Percentiles rank a stretch among this genome's conserved stretches.
Evolutionary conservation across 2,797 vertebrate genomes (phyloP).

Genomic region (Anguilla pacifica): DNA sequence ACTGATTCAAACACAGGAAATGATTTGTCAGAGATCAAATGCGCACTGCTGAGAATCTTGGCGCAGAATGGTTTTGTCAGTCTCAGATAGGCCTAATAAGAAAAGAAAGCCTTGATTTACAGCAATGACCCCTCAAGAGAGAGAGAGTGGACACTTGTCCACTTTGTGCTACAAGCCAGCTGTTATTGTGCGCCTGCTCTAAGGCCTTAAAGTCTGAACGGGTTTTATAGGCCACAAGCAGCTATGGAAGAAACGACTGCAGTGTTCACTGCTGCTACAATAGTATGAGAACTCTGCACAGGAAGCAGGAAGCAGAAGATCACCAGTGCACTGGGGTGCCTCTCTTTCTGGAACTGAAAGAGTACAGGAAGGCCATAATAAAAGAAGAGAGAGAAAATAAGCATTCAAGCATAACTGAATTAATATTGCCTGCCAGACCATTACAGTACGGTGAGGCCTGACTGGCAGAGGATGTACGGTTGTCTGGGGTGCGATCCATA

Average conservation of each 20-base stretch:
- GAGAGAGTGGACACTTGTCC: constrained; percentile 2
- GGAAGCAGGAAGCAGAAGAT: constrained; percentile 16
- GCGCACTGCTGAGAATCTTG: constrained; percentile 20
- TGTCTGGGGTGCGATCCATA: not conserved
- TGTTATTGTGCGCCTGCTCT: not conserved
- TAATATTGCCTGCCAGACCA: not conserved
- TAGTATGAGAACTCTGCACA: not conserved
- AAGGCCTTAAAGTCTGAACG: not conserved
- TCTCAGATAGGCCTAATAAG: not conserved
- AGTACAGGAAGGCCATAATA: not conserved
- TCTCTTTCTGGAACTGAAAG: constrained; percentile 8
- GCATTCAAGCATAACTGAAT: not conserved
- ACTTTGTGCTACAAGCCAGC: not conserved
- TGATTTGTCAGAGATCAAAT: constrained; percentile 32
- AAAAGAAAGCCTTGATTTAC: not conserved
- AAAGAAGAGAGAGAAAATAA: not conserved
- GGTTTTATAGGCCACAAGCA: not conserved
- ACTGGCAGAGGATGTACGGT: not conserved
- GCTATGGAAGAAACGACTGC: not conserved
- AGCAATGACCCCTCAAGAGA: not conserved
- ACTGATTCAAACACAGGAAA: constrained; percentile 26
- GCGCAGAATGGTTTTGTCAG: not conserved
- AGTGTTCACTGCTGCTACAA: not conserved
- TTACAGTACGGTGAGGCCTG: not conserved
- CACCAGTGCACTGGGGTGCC: not conserved